A percentile compares a stretch with the other conserved stretches of the same genome.
Conservation (phyloP, 2,113 vertebrate genomes). For the Toxotes jaculatrix region DNA sequence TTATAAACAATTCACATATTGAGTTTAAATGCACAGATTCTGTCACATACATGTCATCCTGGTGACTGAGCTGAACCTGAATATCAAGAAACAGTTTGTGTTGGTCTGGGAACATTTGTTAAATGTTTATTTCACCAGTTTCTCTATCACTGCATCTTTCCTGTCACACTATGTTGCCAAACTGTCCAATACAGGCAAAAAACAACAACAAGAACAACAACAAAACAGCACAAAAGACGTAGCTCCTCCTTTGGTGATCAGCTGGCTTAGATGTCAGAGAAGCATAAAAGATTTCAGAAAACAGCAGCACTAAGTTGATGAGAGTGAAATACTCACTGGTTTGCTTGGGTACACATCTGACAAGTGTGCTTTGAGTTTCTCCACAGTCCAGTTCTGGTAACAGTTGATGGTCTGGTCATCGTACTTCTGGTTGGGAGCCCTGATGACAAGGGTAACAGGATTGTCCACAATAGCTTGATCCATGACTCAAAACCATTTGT, state of each 20-base stretch:
- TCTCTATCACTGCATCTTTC: no score
- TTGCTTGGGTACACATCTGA: constrained; percentile 93
- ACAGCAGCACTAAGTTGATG: not conserved
- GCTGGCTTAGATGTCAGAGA: not conserved
- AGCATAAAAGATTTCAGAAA: not conserved
- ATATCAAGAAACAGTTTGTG: not conserved
- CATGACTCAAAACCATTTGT: constrained; percentile 81
- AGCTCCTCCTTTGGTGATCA: not conserved
- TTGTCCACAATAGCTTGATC: constrained; percentile 85
- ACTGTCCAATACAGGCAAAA: not conserved
- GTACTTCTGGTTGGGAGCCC: constrained; percentile 95
- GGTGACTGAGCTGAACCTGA: no score
- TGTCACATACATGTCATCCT: not conserved
- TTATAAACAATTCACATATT: not conserved
- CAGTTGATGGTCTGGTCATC: constrained; percentile 95
- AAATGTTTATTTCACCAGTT: no score
- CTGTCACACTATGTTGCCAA: no score
- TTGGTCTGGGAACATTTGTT: not conserved
- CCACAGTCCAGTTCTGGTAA: constrained; percentile 94
- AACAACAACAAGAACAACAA: no score
- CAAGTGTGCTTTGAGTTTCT: constrained; percentile 92
- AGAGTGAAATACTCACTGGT: constrained; percentile 86
- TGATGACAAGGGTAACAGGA: constrained; percentile 93
- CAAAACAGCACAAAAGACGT: not conserved
- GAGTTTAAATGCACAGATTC: not conserved